These are phyloP conservation scores for Mustela erminea DNA, from an alignment of 2,797 vertebrate genomes.

Conservation along the genomic window DNA sequence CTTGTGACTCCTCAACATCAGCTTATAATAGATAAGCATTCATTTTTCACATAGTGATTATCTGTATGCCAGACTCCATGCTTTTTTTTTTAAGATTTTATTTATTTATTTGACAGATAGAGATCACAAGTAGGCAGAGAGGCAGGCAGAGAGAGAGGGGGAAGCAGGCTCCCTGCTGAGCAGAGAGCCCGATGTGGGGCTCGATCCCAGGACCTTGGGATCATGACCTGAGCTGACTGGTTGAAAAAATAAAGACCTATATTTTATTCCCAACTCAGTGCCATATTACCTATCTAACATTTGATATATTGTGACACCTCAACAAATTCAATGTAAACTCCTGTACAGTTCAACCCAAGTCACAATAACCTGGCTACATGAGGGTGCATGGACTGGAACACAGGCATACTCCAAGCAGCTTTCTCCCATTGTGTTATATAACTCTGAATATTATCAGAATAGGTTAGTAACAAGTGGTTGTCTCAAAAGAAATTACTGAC, in stretches of 20 bases:
- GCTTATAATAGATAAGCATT: slow-evolving; percentile 34
- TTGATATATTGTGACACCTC: not conserved
- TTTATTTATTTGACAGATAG: too few species aligned
- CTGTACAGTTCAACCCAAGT: not conserved
- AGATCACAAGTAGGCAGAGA: too few species aligned
- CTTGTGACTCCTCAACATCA: not conserved
- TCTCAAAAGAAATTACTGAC: not conserved
- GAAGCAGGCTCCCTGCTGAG: too few species aligned
- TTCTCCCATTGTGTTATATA: not conserved
- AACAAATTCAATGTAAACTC: not conserved
- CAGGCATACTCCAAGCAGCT: not conserved
- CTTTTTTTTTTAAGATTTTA: not conserved
- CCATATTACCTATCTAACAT: not conserved
- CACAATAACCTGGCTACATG: not conserved
- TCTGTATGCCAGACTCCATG: not conserved
- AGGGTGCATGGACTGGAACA: not conserved
- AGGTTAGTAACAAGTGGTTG: not conserved
- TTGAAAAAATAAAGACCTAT: not conserved
- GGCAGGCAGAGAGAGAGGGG: too few species aligned
- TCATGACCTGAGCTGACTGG: not conserved
- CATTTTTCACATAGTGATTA: slow-evolving; percentile 21
- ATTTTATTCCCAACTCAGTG: not conserved
- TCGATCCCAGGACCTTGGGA: too few species aligned
- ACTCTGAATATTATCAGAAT: not conserved
- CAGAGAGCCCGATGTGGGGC: too few species aligned